phyloP scores from a whole-genome alignment of 2,888 invertebrate species.

The Ochropacha duplaris region DNA sequence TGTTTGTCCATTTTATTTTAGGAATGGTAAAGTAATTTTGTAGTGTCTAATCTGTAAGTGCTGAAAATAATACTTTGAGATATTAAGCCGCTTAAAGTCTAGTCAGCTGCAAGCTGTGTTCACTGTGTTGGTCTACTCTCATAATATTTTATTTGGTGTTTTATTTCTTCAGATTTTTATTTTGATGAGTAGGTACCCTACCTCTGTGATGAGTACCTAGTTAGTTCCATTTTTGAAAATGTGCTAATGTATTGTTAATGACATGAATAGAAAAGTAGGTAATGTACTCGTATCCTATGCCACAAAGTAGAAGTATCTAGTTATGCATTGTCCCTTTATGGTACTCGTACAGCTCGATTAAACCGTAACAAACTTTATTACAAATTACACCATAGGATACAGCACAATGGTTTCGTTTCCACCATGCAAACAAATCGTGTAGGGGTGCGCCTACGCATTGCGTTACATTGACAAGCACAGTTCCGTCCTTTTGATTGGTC shows the following conservation, averaged over 20 bases:
- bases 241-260: too few species aligned
- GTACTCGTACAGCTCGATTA: neutral
- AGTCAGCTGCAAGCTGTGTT: neutral
- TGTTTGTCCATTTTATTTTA: neutral
- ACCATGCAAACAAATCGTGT: conserved; percentile 45
- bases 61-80: neutral
- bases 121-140: too few species aligned
- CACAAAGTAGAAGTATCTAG: neutral
- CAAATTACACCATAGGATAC: conserved; percentile 44
- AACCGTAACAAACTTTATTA: conserved; percentile 13
- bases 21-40: neutral
- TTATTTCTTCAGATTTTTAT: neutral
- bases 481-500: conserved; percentile 72
- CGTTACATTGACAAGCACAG: conserved; percentile 69
- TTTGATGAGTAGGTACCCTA: neutral
- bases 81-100: neutral
- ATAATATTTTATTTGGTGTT: neutral
- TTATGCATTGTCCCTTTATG: neutral
- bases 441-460: conserved; percentile 73
- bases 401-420: conserved; percentile 56
- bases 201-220: too few species aligned
- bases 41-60: too few species aligned
- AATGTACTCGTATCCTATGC: too few species aligned
- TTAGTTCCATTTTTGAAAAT: too few species aligned
- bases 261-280: neutral